Base-by-base conservation (phyloP, 2,113 vertebrate genomes). In the Cettia cetti region DNA sequence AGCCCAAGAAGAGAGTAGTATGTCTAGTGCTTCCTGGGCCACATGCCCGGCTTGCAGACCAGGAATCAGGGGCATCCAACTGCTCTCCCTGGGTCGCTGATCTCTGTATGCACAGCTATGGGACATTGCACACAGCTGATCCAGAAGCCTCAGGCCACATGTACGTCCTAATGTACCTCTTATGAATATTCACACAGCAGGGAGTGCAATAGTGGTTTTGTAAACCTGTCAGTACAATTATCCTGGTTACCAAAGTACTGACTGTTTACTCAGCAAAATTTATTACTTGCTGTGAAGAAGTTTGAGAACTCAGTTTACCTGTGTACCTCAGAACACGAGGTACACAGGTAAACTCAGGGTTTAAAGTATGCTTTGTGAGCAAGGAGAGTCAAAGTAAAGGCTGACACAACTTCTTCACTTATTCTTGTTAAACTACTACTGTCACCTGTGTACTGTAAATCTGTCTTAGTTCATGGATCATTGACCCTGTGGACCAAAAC, bases 401-500 rank as follows among this genome's bases (percentile, higher is more conserved):
- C 86, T 92, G 53, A 69, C 65, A 84, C n/a, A 57, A 68, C 83
- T 92, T 81, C 57, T 68, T 89, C 84, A 69, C 59, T 84, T 83
- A 45, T 31, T 92, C 83, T 79, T 52, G 86, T 78, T 89, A 69
- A 94, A 66, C 47, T 15, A 1, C 56, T 44, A 6, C 75, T 86
- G 70, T 86, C 76, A 50, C 74, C 57, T 90, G 72, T 79, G 65
- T 89, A 87, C 54, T 20, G 6, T 95, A 93, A 91, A 95, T 91
- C 82, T 87, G 44, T 64, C 82, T 83, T 81, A 78, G 52, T 90
- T 89, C 53, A 77, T 89, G 77, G 63, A 94, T 91, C 91, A 89
- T 63, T 94, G 96, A 79, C 69, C 82, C 40, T 17, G 13, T 50
- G 80, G 74, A 89, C 83, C 80, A 87, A 94, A 93, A 84, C 9